Evolutionary conservation across 2,888 invertebrate genomes (phyloP).

Genomic region (Phyllotreta striolata): DNA sequence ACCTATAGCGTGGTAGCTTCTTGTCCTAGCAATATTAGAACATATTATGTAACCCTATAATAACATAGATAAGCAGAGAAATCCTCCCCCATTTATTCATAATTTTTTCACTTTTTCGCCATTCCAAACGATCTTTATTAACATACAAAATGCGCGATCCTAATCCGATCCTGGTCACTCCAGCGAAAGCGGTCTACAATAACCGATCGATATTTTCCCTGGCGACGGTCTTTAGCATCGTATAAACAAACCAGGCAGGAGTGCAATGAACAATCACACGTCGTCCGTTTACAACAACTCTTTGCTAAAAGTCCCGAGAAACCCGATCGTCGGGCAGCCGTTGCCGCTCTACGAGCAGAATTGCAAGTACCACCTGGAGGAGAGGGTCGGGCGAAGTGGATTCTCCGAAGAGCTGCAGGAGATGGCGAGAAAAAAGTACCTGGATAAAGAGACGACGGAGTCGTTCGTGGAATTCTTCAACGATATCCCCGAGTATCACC

Average conservation of each 20-base stretch:
- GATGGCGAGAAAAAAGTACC: conserved; percentile 53
- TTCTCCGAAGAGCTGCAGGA: conserved; percentile 46
- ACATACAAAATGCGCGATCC: too few relatives aligned
- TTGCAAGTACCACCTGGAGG: conserved; percentile 56
- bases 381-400: conserved; percentile 51
- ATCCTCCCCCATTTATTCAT: too few relatives aligned
- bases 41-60: too few relatives aligned
- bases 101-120: too few relatives aligned
- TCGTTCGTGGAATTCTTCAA: conserved; percentile 77
- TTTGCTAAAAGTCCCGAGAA: conserved; percentile 75
- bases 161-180: too few relatives aligned
- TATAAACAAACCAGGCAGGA: conserved; percentile 31
- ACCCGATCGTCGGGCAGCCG: conserved; percentile 76
- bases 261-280: conserved; percentile 59
- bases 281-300: conserved; percentile 75
- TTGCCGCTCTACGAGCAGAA: conserved; percentile 74
- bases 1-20: too few relatives aligned
- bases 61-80: too few relatives aligned
- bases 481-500: conserved; percentile 82
- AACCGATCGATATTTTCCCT: conserved; percentile 36
- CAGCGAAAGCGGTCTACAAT: too few relatives aligned
- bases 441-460: conserved; percentile 64
- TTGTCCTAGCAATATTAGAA: too few relatives aligned
- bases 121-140: too few relatives aligned
- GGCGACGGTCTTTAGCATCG: conserved; percentile 33